Base-by-base conservation (phyloP, 2,888 invertebrate genomes). In the Drosophila glabriapex region DNA sequence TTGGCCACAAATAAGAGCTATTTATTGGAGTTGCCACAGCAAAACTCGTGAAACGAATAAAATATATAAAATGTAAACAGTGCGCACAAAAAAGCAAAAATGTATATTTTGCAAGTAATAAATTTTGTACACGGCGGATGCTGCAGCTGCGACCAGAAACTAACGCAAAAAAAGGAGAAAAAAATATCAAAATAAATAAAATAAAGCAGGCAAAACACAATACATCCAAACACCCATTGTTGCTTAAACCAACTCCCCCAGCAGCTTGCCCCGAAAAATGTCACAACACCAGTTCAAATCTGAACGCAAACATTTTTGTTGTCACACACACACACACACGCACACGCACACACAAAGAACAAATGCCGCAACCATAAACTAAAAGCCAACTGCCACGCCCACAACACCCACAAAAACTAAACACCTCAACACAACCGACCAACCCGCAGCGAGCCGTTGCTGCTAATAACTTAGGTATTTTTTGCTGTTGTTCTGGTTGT, bases 381-480 rank as follows among this genome's bases (percentile, higher is more conserved):
- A 65, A 63, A 68, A 55, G 62, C 64, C 52, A 69, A 65, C 74
- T 68, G 63, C 55, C 41, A 28, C 50, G 35, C 59, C 52, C 55
- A 29, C 58, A 31, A 25, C 66, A 58, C 49, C 28, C 61, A 70
- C 64, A 80, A 66, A 69, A 69, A 43, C 58, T 69, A 54, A 54
- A 54, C 49, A 63, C 22, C 68, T 76, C 56, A 29, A 64, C 63
- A 28, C 68, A 78, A 61, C 62, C 28, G 28, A 37, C 37, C 41
- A 37, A 29, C 35, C 39, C 37, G 35, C 53, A n/a, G 37, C 56
- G 64, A 68, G 62, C 82, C 75, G 83, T 78, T 84, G 80, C 54
- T 83, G 83, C 83, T 83, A 86, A 86, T 86, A 85, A 86, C 85
- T 85, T 83, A 72, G 82, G 83, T 80, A 84, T 80, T 83, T 75